Evolutionary conservation across 2,113 vertebrate genomes (phyloP).

Genomic region (Cheilinus undulatus): DNA sequence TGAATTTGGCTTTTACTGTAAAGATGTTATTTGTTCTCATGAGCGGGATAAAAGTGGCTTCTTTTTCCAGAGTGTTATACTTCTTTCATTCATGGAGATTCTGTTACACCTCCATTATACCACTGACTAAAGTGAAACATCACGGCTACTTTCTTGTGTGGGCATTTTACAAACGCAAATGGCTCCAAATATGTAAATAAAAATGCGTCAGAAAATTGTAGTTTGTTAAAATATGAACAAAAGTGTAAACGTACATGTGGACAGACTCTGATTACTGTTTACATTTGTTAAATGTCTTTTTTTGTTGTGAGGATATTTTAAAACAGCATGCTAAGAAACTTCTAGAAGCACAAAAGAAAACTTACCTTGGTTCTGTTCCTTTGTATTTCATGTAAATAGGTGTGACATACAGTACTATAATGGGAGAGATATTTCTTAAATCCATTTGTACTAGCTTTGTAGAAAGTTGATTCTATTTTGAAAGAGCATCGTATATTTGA

Average conservation of each 20-base stretch:
- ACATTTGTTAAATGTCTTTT: slow-evolving; percentile 60
- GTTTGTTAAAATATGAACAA: slow-evolving; percentile 22
- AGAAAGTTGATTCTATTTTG: slow-evolving; percentile 82
- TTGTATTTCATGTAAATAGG: slow-evolving; percentile 78
- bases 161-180: slow-evolving; percentile 8
- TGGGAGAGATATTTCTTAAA: slow-evolving; percentile 69
- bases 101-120: background rate
- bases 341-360: slow-evolving; percentile 63
- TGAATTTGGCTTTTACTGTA: background rate
- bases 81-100: slow-evolving; percentile 9
- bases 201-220: slow-evolving; percentile 11
- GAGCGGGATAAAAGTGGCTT: slow-evolving; percentile 9
- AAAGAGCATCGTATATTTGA: slow-evolving; percentile 81
- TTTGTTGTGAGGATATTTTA: slow-evolving; percentile 55
- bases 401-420: slow-evolving; percentile 63
- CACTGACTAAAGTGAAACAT: slow-evolving; percentile 1
- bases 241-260: slow-evolving; percentile 34
- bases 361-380: slow-evolving; percentile 59
- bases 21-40: background rate
- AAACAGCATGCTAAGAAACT: slow-evolving; percentile 68
- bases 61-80: slow-evolving; percentile 16
- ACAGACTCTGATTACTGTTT: slow-evolving; percentile 51
- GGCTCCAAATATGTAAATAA: slow-evolving; percentile 52
- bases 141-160: background rate
- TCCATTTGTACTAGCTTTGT: slow-evolving; percentile 82